phyloP scores from a whole-genome alignment of 2,888 invertebrate species.

The Melolontha melolontha region DNA sequence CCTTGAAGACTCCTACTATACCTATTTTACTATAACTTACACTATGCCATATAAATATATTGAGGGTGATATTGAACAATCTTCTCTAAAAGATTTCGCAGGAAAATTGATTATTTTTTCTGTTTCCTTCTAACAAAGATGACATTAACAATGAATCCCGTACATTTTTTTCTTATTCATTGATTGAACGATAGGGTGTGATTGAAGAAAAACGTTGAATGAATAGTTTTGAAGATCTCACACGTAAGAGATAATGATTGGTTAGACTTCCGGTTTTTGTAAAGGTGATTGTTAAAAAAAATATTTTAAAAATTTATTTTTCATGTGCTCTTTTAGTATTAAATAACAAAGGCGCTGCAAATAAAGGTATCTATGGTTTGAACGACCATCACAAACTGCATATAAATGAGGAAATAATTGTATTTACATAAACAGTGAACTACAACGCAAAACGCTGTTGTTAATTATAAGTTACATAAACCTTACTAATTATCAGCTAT shows the following conservation, averaged over 20 bases:
- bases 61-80: not conserved
- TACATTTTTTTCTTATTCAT: constrained; percentile 10
- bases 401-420: not conserved
- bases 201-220: not conserved
- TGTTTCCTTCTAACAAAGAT: too few species aligned
- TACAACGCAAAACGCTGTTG: constrained; percentile 1
- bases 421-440: not conserved
- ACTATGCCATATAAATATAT: constrained; percentile 1
- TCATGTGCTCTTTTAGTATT: too few species aligned
- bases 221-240: constrained; percentile 21
- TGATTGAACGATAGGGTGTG: constrained; percentile 18
- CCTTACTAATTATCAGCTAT: constrained; percentile 25
- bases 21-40: constrained; percentile 13
- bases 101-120: constrained; percentile 27
- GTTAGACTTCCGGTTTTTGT: constrained; percentile 26
- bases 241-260: constrained; percentile 14
- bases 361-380: too few species aligned
- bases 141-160: constrained; percentile 12
- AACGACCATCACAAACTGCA: too few species aligned
- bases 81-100: constrained; percentile 10
- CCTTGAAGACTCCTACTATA: constrained; percentile 9
- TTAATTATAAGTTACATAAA: constrained; percentile 33
- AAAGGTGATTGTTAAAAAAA: not conserved
- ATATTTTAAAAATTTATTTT: too few species aligned
- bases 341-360: too few species aligned